Evolutionary conservation across 2,888 invertebrate species (phyloP).

Genomic region (Cantharis rufa): DNA sequence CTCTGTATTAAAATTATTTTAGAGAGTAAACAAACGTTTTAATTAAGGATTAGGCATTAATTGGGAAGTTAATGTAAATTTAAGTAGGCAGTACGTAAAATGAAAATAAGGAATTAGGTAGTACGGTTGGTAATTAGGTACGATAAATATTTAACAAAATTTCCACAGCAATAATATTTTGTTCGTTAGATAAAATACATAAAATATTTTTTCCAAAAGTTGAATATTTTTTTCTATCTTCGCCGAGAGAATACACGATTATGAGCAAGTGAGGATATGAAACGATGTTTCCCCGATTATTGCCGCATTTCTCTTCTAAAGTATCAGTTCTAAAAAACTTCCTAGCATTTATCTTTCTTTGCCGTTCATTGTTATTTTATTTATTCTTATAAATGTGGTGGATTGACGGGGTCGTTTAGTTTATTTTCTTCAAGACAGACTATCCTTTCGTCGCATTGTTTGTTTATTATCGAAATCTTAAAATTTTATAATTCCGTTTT

Average conservation of each 20-base stretch:
- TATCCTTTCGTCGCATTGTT: background rate
- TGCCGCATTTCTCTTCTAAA: background rate
- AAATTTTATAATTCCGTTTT: background rate
- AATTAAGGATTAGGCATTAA: background rate
- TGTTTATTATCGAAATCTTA: background rate
- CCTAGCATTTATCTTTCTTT: background rate
- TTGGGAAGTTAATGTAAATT: background rate
- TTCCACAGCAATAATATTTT: background rate
- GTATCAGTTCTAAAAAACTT: background rate
- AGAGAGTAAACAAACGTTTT: background rate
- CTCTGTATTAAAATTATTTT: background rate
- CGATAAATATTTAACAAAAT: background rate
- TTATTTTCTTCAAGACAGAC: background rate
- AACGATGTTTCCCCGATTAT: background rate
- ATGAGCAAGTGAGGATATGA: background rate
- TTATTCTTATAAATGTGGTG: background rate
- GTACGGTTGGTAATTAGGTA: background rate
- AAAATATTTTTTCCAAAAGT: background rate
- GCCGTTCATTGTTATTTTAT: background rate
- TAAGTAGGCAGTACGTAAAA: background rate
- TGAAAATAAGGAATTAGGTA: background rate
- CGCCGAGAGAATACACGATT: background rate
- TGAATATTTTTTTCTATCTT: background rate
- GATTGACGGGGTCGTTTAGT: background rate
- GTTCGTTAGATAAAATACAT: too few species aligned